Conservation (phyloP, 2,797 vertebrate species). For the Echeneis naucrates region DNA sequence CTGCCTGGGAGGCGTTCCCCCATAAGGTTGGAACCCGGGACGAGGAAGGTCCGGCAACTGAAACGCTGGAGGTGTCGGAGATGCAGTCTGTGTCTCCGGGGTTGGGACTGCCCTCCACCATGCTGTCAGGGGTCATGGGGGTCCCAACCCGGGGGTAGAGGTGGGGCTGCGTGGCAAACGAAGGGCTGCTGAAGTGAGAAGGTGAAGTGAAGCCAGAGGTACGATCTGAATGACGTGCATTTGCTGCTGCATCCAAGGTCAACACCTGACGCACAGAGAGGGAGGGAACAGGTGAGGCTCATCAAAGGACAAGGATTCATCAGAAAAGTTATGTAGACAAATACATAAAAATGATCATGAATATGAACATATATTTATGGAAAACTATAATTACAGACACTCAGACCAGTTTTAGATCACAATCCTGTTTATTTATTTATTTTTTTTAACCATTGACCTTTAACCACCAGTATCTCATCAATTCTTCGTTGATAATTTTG, state of each 20-base stretch:
- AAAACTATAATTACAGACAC: too few species aligned
- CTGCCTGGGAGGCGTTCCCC: slow-evolving; percentile 54
- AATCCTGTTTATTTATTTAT: too few species aligned
- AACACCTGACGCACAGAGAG: slow-evolving; percentile 82
- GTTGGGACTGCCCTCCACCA: slow-evolving; percentile 81
- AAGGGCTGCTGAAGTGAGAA: slow-evolving; percentile 79
- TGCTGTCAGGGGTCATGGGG: slow-evolving; percentile 89
- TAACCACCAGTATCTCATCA: too few species aligned
- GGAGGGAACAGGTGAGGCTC: too few species aligned
- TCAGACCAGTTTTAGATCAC: too few species aligned
- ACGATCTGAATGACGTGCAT: slow-evolving; percentile 85
- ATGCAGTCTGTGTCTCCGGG: slow-evolving; percentile 86
- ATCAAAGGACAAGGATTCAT: too few species aligned
- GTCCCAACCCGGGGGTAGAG: slow-evolving; percentile 55
- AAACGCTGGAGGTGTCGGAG: slow-evolving; percentile 84
- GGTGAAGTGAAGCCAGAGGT: slow-evolving; percentile 80
- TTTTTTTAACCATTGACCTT: too few species aligned
- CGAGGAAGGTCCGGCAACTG: slow-evolving; percentile 71
- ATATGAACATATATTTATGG: not conserved
- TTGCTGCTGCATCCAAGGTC: slow-evolving; percentile 86
- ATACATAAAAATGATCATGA: not conserved
- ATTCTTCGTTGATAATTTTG: too few species aligned
- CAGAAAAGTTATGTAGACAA: too few species aligned
- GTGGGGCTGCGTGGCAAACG: slow-evolving; percentile 68
- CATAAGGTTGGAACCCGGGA: slow-evolving; percentile 57